Evolutionary conservation across 92 coral and sea anemone genomes (phyloP), one percentile per base, ranked within the genome.

Genomic region (Virgularia gustaviana): DNA sequence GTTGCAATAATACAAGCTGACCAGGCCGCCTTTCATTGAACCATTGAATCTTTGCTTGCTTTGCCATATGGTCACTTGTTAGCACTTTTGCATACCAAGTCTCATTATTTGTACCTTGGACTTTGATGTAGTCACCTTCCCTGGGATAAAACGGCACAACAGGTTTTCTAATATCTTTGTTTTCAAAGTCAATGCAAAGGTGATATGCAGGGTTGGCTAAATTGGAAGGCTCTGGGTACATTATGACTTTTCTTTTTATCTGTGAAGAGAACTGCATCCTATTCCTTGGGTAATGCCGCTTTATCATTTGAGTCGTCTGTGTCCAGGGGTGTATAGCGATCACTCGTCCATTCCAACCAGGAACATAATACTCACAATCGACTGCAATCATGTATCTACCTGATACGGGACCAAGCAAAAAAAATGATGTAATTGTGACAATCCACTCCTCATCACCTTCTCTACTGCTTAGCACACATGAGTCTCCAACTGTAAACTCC

Each of bases 11-110:
- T n/a, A n/a, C n/a, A n/a, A n/a, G n/a, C n/a, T n/a, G n/a, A n/a
- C n/a, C n/a, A n/a, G n/a, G n/a, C n/a, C n/a, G n/a, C n/a, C 79
- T 85, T 76, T 85, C 85, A 32, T 53, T 64, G 76, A 76, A 85
- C 89, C 89, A 85, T 20, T 44, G 72, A 16, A 85, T 79, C 25
- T 37, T 77, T 9, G 66, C 32, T 3, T 29, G 13, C 3, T 51
- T 22, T 24, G 16, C 31, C 20, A 47, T 13, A 6, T 29, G 28
- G 25, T 76, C 62, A 0, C 63, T 78, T 16, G 74, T 53, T 5
- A 45, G 63, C 5, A 85, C 86, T 41, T 49, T 33, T 32, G 80
- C 89, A 85, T 53, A 85, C 89, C 89, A 81, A 24, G 32, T 72
- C 22, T 81, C 76, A 34, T 77, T 65, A 30, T 62, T n/a, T 29